phyloP scores from a whole-genome alignment of 92 coral and sea anemone species.

The Siderastrea radians region DNA sequence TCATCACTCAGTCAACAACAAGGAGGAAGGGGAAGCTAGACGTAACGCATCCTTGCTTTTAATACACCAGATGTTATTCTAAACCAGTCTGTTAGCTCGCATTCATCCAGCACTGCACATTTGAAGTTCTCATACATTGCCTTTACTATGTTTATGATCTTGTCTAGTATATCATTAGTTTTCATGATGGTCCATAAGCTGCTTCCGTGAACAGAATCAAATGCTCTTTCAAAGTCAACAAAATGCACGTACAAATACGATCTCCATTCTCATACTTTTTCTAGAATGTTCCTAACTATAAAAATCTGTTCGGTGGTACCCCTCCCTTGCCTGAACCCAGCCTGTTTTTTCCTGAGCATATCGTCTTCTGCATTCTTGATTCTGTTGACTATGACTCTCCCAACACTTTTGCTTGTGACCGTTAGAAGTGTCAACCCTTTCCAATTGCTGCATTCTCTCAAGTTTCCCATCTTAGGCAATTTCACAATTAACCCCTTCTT shows the following conservation, averaged over 20 bases:
- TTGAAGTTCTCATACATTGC: constrained; percentile 17
- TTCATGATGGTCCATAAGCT: constrained; percentile 12
- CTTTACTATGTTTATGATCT: constrained; percentile 27
- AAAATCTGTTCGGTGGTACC: not conserved
- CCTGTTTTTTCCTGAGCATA: not conserved
- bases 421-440: not conserved
- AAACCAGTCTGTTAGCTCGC: constrained; percentile 34
- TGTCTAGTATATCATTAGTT: constrained; percentile 19
- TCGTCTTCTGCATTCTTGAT: not conserved
- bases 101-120: constrained; percentile 42
- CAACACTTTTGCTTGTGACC: not conserved
- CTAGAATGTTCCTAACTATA: not conserved
- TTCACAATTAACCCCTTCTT: too few species aligned
- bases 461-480: too few species aligned
- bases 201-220: not conserved
- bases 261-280: not conserved
- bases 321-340: not conserved
- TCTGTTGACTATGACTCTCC: not conserved
- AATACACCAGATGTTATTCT: constrained; percentile 31
- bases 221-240: too few species aligned
- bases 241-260: not conserved
- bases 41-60: constrained; percentile 44
- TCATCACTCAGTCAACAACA: constrained; percentile 46
- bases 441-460: too few species aligned
- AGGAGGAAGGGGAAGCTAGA: constrained; percentile 37